These are phyloP conservation scores for Trematocara marginatum DNA, from an alignment of 2,113 vertebrate genomes.

Conservation along the genomic window DNA sequence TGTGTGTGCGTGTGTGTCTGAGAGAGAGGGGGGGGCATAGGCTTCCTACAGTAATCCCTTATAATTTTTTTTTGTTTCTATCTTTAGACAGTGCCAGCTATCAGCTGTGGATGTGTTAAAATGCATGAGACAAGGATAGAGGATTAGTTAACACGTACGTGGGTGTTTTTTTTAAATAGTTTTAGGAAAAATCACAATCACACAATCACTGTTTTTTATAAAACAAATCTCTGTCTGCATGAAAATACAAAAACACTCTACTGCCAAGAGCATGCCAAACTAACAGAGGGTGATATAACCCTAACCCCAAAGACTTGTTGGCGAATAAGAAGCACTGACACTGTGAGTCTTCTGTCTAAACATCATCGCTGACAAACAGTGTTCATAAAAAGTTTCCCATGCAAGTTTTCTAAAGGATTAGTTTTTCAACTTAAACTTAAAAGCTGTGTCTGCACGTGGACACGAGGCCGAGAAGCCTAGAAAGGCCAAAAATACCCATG, in stretches of 20 bases:
- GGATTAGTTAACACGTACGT: not conserved
- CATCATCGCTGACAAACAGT: not conserved
- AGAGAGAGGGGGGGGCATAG: not conserved
- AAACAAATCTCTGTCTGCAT: not conserved
- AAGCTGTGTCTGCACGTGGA: not conserved
- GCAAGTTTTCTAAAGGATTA: not conserved
- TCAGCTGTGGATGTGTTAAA: not conserved
- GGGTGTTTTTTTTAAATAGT: not conserved
- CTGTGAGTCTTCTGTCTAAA: not conserved
- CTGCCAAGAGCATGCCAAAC: not conserved
- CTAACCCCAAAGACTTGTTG: not conserved
- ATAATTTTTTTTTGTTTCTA: not conserved
- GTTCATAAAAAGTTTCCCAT: not conserved
- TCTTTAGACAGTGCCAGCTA: conserved; percentile 3
- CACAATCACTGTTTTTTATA: not conserved
- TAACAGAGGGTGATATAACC: not conserved
- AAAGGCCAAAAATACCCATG: not conserved
- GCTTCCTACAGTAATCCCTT: conserved; percentile 8
- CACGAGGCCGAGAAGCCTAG: not conserved
- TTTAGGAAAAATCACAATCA: not conserved
- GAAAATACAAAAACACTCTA: not conserved
- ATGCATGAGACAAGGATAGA: not conserved
- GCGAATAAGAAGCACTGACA: not conserved
- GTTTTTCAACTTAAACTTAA: not conserved
- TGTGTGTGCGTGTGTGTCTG: not conserved